Conservation (phyloP, 2,888 invertebrate genomes). For the Cheilosia grossa region DNA sequence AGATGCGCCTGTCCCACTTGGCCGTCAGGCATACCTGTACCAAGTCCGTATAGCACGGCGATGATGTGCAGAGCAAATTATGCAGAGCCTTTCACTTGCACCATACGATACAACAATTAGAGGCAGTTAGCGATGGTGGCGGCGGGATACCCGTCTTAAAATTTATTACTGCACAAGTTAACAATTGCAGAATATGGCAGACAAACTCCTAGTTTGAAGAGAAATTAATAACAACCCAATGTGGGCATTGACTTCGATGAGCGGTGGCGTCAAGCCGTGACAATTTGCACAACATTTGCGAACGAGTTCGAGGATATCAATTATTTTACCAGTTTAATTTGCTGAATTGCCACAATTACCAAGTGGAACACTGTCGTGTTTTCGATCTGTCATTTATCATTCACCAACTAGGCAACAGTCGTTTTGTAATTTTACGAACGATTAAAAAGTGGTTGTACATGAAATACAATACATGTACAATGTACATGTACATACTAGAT, state of each 20-base stretch:
- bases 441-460: too few relatives aligned
- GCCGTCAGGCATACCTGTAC: background rate
- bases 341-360: background rate
- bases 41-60: background rate
- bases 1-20: constrained; percentile 40
- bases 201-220: constrained; percentile 26
- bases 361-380: background rate
- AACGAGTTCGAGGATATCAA: background rate
- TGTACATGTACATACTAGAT: too few relatives aligned
- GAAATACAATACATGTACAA: too few relatives aligned
- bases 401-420: background rate
- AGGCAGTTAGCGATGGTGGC: constrained; percentile 12
- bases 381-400: constrained; percentile 1
- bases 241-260: constrained; percentile 19
- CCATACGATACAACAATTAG: constrained; percentile 43
- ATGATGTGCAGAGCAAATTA: constrained; percentile 14
- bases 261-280: constrained; percentile 19
- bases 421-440: too few relatives aligned
- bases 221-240: constrained; percentile 31
- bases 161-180: constrained; percentile 42
- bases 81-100: constrained; percentile 50
- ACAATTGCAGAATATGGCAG: constrained; percentile 12
- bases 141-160: constrained; percentile 21
- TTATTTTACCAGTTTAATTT: background rate
- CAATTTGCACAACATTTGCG: constrained; percentile 12